Evolutionary conservation across 2,797 vertebrate genomes (phyloP), one percentile per base, ranked within the genome.

Genomic region (Sebastiscus albofasciatus): DNA sequence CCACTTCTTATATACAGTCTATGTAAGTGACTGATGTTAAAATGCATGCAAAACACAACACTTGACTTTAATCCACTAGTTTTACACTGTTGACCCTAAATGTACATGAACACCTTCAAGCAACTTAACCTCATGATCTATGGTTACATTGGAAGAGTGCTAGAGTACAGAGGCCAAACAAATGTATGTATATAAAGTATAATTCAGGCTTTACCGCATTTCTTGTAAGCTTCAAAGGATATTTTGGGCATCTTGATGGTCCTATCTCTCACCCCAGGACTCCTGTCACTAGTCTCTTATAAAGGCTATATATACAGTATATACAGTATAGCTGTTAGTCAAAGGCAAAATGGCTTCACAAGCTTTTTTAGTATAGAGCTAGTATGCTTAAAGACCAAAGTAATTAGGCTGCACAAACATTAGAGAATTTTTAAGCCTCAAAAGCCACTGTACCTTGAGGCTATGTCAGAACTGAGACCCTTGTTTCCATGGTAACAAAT

Each of bases 401-500:
- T 54, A 65, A 75, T 71, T 52, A 20, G 6, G 36, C 10, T 62
- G 5, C 22, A 81, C 9, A 36, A n/a, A 46, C 8, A 34, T 12
- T 11, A 39, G 26, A 68, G 6, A 7, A 0, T 24, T 49, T 36
- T 24, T 46, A 27, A 74, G 60, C 18, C 54, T 64, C 9, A 71
- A 75, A 76, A 52, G 49, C 22, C 18, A 18, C 60, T n/a, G 66
- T 42, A 62, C 33, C 67, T 68, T n/a, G 12, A 67, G 58, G 72
- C 59, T 20, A 55, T 52, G 59, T 67, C 72, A 64, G 55, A 76
- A 9, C 39, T 52, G 61, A 79, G 56, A 80, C 71, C 72, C 77
- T 59, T 68, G 87, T 90, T 88, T 83, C 87, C 83, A 88, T 87
- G 81, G 84, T 29, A 81, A 91, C 85, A 68, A 64, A 73, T 84